phyloP scores from a whole-genome alignment of 2,797 vertebrate species.

The Valencia hispanica region DNA sequence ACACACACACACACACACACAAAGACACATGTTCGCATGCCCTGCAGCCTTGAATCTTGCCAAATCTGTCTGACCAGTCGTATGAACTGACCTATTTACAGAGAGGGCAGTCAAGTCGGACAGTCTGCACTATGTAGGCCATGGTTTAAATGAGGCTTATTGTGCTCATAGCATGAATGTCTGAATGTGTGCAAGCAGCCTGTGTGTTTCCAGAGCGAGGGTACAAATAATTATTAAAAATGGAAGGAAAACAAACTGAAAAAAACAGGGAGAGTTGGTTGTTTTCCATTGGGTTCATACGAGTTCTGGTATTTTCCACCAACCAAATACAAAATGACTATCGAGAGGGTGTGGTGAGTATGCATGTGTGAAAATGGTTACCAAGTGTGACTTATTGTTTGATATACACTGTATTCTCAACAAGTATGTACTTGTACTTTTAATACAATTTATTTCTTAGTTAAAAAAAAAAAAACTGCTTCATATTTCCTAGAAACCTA shows the following conservation, averaged over 20 bases:
- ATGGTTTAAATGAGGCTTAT: conserved; percentile 27
- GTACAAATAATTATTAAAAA: background rate
- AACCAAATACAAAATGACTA: background rate
- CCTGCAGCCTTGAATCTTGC: conserved; percentile 20
- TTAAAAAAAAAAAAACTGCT: too few species aligned
- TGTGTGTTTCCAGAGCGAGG: background rate
- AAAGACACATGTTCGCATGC: conserved; percentile 9
- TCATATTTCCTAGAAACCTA: too few species aligned
- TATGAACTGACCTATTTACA: conserved; percentile 62
- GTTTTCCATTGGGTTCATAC: background rate
- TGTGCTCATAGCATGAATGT: conserved; percentile 18
- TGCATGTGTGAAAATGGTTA: background rate
- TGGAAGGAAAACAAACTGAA: background rate
- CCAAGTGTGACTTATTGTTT: background rate
- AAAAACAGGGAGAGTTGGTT: background rate
- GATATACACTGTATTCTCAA: background rate
- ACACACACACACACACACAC: conserved; percentile 14
- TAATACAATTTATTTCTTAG: too few species aligned
- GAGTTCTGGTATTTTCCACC: conserved; percentile 6
- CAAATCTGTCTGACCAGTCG: conserved; percentile 47
- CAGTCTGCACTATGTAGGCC: conserved; percentile 53
- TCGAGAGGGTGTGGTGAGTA: conserved; percentile 6
- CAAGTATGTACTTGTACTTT: too few species aligned
- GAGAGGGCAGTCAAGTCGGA: conserved; percentile 29
- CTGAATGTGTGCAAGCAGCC: background rate